A percentile compares a stretch with the other conserved stretches of the same genome.
phyloP scores from a whole-genome alignment of 1,140 invertebrate species.

The Leptopilina clavipes region DNA sequence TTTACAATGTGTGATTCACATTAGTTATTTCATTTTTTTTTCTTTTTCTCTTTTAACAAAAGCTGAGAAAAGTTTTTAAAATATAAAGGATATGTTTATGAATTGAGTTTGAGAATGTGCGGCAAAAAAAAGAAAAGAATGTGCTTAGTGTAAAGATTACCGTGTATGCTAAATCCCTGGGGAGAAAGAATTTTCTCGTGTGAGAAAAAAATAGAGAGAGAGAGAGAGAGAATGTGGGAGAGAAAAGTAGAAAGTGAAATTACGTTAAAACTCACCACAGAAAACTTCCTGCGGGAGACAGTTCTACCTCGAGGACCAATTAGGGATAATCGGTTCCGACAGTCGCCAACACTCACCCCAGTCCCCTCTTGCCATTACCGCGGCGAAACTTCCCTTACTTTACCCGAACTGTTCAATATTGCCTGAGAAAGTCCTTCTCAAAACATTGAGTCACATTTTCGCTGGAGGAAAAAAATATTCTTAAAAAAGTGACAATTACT shows the following conservation, averaged over 20 bases:
- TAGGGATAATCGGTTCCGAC: constrained; percentile 27
- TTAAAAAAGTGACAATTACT: too few species aligned
- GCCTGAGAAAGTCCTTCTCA: neutral
- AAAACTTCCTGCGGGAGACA: constrained; percentile 32
- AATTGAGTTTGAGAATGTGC: constrained; percentile 11
- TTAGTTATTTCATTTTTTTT: too few species aligned
- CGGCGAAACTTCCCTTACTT: constrained; percentile 3
- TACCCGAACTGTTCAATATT: constrained; percentile 14
- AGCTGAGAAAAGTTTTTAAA: neutral
- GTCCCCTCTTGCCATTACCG: neutral
- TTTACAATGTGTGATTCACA: too few species aligned
- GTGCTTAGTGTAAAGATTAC: constrained; percentile 11
- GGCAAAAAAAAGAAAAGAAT: neutral
- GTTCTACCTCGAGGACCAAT: constrained; percentile 29
- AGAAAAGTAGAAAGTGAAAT: constrained; percentile 33
- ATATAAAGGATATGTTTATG: constrained; percentile 2
- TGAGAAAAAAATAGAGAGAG: neutral
- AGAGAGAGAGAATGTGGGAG: neutral
- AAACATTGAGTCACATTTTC: neutral
- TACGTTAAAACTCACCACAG: constrained; percentile 33
- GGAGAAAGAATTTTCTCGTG: constrained; percentile 18
- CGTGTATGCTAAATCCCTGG: constrained; percentile 5
- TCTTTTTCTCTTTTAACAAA: neutral
- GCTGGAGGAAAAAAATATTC: too few species aligned
- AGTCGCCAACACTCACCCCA: neutral